Conservation (phyloP, 64 coral and sea anemone species). For the Dendrophyllia cribrosa region DNA sequence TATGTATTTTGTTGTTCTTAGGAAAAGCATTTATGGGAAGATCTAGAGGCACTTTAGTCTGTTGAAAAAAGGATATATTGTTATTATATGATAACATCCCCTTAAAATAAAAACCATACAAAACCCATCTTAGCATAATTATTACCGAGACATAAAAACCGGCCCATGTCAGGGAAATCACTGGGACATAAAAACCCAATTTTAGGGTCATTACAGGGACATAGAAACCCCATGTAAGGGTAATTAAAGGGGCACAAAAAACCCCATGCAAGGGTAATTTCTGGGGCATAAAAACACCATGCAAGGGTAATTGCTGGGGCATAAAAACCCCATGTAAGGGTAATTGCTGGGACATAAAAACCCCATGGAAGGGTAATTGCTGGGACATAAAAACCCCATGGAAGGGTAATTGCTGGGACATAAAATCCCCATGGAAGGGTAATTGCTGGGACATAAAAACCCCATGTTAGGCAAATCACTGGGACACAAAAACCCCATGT, state of each 20-base stretch:
- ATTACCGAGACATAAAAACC: neutral
- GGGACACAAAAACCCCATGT: neutral
- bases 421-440: slow-evolving; percentile 6
- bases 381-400: slow-evolving; percentile 16
- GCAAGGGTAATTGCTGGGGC: neutral
- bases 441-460: slow-evolving; percentile 7
- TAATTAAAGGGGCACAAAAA: neutral
- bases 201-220: neutral
- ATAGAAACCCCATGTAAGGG: neutral
- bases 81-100: neutral
- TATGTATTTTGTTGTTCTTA: neutral
- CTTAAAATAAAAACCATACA: no score
- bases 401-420: slow-evolving; percentile 16
- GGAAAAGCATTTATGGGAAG: neutral
- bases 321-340: neutral
- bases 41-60: neutral
- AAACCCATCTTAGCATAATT: neutral
- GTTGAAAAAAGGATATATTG: neutral
- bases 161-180: neutral
- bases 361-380: neutral
- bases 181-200: neutral
- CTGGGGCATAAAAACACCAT: neutral
- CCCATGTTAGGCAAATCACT: slow-evolving; percentile 17
- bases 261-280: neutral
- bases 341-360: neutral